Percentiles rank a stretch among this genome's conserved stretches.
phyloP scores from a whole-genome alignment of 2,888 invertebrate species.

The Unio pictorum region DNA sequence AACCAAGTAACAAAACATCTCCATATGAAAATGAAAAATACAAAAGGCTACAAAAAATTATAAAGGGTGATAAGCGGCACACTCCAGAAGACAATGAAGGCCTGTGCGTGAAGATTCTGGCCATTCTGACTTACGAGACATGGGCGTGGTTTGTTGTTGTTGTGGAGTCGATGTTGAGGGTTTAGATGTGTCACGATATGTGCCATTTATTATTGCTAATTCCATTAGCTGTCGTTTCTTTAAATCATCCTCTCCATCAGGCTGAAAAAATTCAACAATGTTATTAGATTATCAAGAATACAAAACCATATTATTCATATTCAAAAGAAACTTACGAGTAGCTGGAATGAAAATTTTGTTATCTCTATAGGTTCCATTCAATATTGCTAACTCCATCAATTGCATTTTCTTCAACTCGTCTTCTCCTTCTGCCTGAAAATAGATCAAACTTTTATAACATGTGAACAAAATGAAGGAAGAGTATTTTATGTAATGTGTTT shows the following conservation, averaged over 20 bases:
- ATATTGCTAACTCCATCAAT: slow-evolving; percentile 99
- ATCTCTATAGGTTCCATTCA: slow-evolving; percentile 99
- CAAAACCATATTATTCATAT: slow-evolving; percentile 6
- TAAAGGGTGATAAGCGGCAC: slow-evolving; percentile 39
- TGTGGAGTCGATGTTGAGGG: slow-evolving; percentile 48
- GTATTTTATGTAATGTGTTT: no score
- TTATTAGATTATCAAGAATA: slow-evolving; percentile 1
- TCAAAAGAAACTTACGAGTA: slow-evolving; percentile 54
- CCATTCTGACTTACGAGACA: slow-evolving; percentile 60
- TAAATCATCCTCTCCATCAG: slow-evolving; percentile 99
- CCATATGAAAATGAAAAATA: slow-evolving; percentile 22
- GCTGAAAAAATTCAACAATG: slow-evolving; percentile 77
- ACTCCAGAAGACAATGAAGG: slow-evolving; percentile 31
- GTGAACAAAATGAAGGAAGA: not conserved
- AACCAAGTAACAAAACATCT: slow-evolving; percentile 32
- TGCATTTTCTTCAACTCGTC: slow-evolving; percentile 99
- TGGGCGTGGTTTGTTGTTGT: slow-evolving; percentile 47
- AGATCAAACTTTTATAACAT: not conserved
- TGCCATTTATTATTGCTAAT: slow-evolving; percentile 99
- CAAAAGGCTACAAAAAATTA: slow-evolving; percentile 31
- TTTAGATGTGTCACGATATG: slow-evolving; percentile 78
- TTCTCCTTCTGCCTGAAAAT: slow-evolving; percentile 95
- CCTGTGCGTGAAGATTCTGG: not conserved
- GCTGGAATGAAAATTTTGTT: slow-evolving; percentile 52
- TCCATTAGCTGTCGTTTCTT: slow-evolving; percentile 99